These are phyloP conservation scores for Azemiops feae DNA, from an alignment of 2,113 vertebrate genomes.

Conservation along the genomic window DNA sequence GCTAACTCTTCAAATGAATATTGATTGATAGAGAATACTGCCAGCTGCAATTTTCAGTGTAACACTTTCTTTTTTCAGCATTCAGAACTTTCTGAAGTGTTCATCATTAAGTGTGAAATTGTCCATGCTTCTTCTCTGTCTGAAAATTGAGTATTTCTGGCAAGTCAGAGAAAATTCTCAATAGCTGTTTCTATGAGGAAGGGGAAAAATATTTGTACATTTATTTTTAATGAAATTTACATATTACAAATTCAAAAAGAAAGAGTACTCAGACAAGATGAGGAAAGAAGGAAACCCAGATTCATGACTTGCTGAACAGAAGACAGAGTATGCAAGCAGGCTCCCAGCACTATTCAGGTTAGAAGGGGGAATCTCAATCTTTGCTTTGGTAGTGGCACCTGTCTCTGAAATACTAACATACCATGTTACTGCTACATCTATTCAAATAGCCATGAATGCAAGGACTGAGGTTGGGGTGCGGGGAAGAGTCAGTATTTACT, in stretches of 20 bases:
- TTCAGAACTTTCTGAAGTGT: constrained; percentile 22
- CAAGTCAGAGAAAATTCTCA: constrained; percentile 29
- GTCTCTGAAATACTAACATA: background rate
- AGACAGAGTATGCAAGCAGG: no score
- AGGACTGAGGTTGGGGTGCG: background rate
- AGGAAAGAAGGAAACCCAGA: background rate
- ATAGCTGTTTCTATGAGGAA: constrained; percentile 11
- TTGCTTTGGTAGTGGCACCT: background rate
- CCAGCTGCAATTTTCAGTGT: constrained; percentile 5
- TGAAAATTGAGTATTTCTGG: constrained; percentile 30
- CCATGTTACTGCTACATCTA: background rate
- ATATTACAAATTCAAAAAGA: constrained; percentile 4
- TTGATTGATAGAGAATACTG: constrained; percentile 22
- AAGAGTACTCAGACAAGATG: background rate
- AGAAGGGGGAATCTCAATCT: background rate
- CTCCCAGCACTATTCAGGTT: background rate
- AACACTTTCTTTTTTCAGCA: constrained; percentile 37
- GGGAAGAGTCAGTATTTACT: background rate
- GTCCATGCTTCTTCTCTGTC: background rate
- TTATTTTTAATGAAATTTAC: background rate
- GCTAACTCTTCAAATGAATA: constrained; percentile 28
- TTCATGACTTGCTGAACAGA: background rate
- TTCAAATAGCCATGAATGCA: background rate
- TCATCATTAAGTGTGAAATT: constrained; percentile 34
- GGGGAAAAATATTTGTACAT: background rate